Evolutionary conservation across 2,797 vertebrate species (phyloP), one percentile per base, ranked within the genome.

Genomic region (Danio choprae): DNA sequence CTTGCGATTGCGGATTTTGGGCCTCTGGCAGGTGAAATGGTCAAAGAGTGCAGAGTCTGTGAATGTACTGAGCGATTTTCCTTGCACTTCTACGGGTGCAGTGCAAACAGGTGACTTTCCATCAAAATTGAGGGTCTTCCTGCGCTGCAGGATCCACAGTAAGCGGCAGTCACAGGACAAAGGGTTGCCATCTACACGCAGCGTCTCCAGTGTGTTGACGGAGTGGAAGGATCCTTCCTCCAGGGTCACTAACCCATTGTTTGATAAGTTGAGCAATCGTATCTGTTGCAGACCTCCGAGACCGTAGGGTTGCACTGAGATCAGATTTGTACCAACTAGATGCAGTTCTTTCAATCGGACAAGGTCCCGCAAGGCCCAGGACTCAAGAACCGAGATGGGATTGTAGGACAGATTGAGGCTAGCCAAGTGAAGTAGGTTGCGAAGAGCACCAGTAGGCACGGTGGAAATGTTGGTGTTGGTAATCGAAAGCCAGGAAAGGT

Each of bases 151-250:
- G 85, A 99, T 95, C 98, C 98, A 99, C 12, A 99, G 94, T 58
- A 99, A 92, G 53, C 98, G 96, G 81, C 98, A 99, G 91, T 99
- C 98, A 0, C 98, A 99, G 71, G 96, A 95, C 82, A 99, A 89
- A 6, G 98, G 98, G 89, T 99, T 99, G 48, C 92, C 93, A 74
- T 99, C 98, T 77, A 98, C 90, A 4, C 98, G 94, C 84, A 99
- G 90, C 0, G 95, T 96, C 90, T 98, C 97, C 89, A 99, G 90
- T 0, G 95, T 97, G 92, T 97, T 97, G 29, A 98, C 95, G 0
- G 97, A 98, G 85, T 98, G 97, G 90, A 99, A 98, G 58, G 96
- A 92, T 79, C 90, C 93, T 76, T 99, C 98, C 83, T 99, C 98
- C 88, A 99, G 86, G 0, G 96, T 98, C 82, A 95, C 92, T 79